Conservation (phyloP, 2,888 invertebrate species). For the Gymnosoma rotundatum region DNA sequence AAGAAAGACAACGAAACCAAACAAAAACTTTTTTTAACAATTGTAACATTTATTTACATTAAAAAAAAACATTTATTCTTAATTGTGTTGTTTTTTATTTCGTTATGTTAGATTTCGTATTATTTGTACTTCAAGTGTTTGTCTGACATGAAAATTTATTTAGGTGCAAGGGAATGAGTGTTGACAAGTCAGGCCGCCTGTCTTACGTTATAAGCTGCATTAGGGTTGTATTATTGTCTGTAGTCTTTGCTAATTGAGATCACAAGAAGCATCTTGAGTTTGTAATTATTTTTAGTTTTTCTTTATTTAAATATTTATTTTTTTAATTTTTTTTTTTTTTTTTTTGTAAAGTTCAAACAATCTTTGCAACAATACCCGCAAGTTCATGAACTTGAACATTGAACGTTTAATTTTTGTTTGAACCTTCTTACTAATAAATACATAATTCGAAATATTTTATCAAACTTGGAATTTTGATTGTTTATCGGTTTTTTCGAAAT, state of each 20-base stretch:
- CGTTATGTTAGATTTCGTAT: constrained; percentile 33
- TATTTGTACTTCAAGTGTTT: constrained; percentile 61
- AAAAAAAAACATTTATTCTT: constrained; percentile 18
- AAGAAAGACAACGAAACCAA: neutral
- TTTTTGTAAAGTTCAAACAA: constrained; percentile 21
- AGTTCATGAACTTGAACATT: constrained; percentile 70
- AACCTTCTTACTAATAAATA: no score
- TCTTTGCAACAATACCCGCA: constrained; percentile 26
- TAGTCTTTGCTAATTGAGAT: neutral
- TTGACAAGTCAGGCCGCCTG: constrained; percentile 62
- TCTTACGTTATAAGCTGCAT: constrained; percentile 19
- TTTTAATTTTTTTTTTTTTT: neutral
- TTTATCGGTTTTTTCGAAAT: no score
- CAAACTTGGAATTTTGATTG: no score
- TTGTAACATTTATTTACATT: constrained; percentile 61
- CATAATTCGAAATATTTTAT: no score
- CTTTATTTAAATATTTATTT: no score
- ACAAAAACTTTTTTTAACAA: constrained; percentile 21
- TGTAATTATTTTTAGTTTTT: no score
- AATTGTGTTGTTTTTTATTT: constrained; percentile 15
- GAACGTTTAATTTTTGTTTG: constrained; percentile 50
- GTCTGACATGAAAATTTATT: constrained; percentile 51
- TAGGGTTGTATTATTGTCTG: neutral
- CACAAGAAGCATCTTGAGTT: neutral
- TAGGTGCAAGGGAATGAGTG: constrained; percentile 46